These are phyloP conservation scores for Chrysopa pallens DNA, from an alignment of 1,140 invertebrate species.

Conservation along the genomic window DNA sequence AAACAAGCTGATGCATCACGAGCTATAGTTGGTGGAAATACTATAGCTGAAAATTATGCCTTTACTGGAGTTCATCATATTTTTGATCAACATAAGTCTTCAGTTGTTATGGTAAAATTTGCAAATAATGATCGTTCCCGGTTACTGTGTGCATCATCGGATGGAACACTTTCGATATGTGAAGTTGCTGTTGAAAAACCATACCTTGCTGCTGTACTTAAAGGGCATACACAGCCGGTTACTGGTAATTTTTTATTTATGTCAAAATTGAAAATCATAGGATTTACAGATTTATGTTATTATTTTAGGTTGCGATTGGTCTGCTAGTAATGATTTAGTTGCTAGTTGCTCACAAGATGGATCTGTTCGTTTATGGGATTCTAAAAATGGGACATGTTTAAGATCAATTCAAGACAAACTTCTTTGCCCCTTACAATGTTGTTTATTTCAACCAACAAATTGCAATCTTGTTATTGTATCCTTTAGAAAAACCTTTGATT, in stretches of 20 bases:
- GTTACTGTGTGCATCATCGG: constrained; percentile 63
- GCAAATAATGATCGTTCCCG: constrained; percentile 70
- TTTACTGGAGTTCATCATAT: constrained; percentile 75
- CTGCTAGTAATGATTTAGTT: constrained; percentile 67
- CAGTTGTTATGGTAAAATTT: constrained; percentile 72
- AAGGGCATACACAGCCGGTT: constrained; percentile 55
- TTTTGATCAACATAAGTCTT: constrained; percentile 62
- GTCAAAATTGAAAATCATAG: neutral
- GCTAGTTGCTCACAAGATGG: constrained; percentile 61
- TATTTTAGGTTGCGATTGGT: constrained; percentile 60
- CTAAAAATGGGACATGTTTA: constrained; percentile 36
- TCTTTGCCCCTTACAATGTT: constrained; percentile 45
- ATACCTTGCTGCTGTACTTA: constrained; percentile 49
- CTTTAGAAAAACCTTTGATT: constrained; percentile 26
- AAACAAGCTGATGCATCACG: constrained; percentile 32
- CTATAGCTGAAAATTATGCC: constrained; percentile 64
- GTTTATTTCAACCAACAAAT: constrained; percentile 69
- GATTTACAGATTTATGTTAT: neutral
- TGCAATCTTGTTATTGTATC: constrained; percentile 77
- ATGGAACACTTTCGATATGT: constrained; percentile 66
- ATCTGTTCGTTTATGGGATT: constrained; percentile 58
- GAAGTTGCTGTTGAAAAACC: constrained; percentile 52
- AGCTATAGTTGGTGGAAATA: constrained; percentile 35
- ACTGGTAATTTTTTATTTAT: constrained; percentile 33
- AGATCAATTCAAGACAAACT: constrained; percentile 43